Evolutionary conservation across 2,113 vertebrate species (phyloP).

Genomic region (Psophia crepitans): DNA sequence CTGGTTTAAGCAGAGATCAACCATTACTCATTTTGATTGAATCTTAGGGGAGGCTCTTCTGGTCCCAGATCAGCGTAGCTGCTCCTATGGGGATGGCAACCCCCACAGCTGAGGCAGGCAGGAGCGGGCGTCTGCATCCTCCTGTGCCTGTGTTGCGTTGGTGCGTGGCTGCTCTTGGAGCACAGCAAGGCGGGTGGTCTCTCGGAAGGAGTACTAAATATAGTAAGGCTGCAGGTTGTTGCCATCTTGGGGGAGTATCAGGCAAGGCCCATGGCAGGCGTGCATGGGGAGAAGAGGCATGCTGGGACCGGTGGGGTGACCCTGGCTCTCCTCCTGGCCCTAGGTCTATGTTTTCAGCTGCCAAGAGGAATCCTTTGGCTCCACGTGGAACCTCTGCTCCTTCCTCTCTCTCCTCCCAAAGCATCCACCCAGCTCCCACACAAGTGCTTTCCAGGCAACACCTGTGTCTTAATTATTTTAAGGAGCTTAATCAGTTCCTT

Average conservation of each 20-base stretch:
- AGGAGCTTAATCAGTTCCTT: background rate
- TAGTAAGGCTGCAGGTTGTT: background rate
- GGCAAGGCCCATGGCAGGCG: background rate
- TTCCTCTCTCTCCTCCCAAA: background rate
- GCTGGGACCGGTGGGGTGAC: background rate
- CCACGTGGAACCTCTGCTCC: background rate
- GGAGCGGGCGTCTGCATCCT: background rate
- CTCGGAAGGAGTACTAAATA: background rate
- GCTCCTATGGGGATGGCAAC: background rate
- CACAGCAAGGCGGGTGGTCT: background rate
- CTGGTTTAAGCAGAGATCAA: background rate
- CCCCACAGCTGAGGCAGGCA: fast-evolving
- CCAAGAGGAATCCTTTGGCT: background rate
- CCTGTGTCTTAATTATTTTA: background rate
- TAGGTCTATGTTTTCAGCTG: background rate
- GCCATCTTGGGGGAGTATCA: background rate
- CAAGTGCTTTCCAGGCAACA: background rate
- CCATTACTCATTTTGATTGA: background rate
- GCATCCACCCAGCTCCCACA: background rate
- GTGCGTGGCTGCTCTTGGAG: background rate
- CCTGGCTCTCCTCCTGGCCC: background rate
- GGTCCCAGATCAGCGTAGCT: background rate
- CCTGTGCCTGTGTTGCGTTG: background rate
- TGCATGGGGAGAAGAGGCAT: background rate
- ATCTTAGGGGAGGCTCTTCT: background rate